These are phyloP conservation scores for Xiphorhynchus elegans DNA, from an alignment of 2,113 vertebrate genomes.

Conservation along the genomic window DNA sequence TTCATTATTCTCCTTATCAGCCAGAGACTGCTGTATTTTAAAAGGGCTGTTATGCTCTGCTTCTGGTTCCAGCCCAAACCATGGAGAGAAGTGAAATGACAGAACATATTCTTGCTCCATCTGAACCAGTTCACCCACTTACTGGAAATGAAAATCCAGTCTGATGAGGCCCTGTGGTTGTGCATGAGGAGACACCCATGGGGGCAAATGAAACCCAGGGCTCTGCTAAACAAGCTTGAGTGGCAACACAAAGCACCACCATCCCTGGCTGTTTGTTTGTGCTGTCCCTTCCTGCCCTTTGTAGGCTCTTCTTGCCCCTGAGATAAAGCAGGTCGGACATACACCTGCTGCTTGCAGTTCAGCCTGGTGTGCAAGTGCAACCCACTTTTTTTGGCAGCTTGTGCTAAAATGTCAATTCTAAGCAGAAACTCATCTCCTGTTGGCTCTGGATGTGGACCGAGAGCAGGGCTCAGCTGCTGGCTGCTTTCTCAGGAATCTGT, in stretches of 20 bases:
- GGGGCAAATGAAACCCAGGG: neutral
- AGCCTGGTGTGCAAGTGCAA: neutral
- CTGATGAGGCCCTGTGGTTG: neutral
- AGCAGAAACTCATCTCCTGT: neutral
- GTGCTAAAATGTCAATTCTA: neutral
- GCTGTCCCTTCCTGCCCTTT: neutral
- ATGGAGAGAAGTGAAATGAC: neutral
- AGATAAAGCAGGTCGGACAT: rapidly evolving
- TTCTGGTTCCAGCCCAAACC: neutral
- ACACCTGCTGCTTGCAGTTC: neutral
- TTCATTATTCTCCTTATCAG: neutral
- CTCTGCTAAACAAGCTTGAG: rapidly evolving
- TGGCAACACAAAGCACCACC: neutral
- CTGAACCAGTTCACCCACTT: neutral
- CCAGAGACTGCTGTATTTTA: neutral
- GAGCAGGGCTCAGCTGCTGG: neutral
- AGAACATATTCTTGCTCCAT: neutral
- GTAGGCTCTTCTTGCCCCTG: neutral
- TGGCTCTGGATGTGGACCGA: neutral
- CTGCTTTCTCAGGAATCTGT: neutral
- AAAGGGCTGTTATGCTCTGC: neutral
- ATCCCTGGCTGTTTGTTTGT: neutral
- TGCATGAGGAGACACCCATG: neutral
- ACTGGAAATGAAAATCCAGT: neutral
- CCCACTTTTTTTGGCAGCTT: neutral